These are phyloP conservation scores for Sycophaga agraensis DNA, from an alignment of 1,140 invertebrate species.

Conservation along the genomic window DNA sequence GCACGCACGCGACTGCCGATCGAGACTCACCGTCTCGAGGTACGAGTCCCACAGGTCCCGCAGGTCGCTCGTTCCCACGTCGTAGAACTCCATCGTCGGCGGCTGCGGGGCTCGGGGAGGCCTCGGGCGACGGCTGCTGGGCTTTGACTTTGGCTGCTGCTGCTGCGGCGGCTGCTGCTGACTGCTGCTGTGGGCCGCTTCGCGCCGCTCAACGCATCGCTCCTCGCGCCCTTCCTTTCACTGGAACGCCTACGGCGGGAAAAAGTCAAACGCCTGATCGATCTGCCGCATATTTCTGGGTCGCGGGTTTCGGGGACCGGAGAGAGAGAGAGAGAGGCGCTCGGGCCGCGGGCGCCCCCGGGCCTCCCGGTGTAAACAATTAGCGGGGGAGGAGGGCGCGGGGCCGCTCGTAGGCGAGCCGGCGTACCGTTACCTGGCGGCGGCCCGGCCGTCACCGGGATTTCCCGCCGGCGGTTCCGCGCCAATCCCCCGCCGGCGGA, in stretches of 20 bases:
- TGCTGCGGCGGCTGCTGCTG: too few species aligned
- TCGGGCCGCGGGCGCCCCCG: background rate
- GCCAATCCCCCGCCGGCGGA: background rate
- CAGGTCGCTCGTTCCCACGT: slow-evolving; percentile 67
- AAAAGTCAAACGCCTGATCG: too few species aligned
- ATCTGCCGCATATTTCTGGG: background rate
- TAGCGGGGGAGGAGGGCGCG: background rate
- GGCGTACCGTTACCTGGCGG: background rate
- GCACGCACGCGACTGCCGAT: too few species aligned
- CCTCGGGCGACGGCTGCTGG: background rate
- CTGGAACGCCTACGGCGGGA: too few species aligned
- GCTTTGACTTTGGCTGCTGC: too few species aligned
- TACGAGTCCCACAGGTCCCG: slow-evolving; percentile 77
- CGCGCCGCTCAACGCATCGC: too few species aligned
- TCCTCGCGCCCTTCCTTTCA: too few species aligned
- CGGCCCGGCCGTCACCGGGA: too few species aligned
- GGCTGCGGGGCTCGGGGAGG: background rate
- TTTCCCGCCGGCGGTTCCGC: background rate
- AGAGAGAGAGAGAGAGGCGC: background rate
- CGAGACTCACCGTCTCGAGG: slow-evolving; percentile 72
- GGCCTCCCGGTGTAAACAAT: too few species aligned
- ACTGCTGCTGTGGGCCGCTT: too few species aligned
- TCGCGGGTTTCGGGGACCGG: background rate
- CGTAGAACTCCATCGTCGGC: slow-evolving; percentile 66
- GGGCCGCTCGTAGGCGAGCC: background rate